phyloP scores from a whole-genome alignment of 2,113 vertebrate species.

The Formicarius rufipectus region DNA sequence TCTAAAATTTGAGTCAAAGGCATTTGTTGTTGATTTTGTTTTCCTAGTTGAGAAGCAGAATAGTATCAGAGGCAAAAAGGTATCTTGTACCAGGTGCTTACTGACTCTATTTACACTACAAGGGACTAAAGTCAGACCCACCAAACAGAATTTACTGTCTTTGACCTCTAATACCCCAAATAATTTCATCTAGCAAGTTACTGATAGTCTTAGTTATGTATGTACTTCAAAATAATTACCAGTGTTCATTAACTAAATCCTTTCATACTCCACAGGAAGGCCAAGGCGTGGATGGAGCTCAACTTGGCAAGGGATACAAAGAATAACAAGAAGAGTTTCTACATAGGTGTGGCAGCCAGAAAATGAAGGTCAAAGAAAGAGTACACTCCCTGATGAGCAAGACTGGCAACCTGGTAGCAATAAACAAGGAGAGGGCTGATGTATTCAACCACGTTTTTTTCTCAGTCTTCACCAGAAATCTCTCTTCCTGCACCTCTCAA shows the following conservation, averaged over 20 bases:
- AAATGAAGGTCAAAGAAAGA: neutral
- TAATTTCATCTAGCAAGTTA: neutral
- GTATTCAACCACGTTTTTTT: neutral
- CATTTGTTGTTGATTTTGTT: neutral
- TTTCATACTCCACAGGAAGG: neutral
- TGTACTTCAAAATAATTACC: neutral
- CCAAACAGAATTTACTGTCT: neutral
- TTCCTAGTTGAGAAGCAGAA: neutral
- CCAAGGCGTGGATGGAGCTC: neutral
- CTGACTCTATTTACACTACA: neutral
- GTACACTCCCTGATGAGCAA: neutral
- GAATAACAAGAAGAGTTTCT: neutral
- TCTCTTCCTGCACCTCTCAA: neutral
- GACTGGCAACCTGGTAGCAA: neutral
- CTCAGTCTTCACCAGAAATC: neutral
- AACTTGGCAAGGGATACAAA: neutral
- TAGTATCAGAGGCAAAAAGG: neutral
- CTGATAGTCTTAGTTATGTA: neutral
- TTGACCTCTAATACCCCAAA: neutral
- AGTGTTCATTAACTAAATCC: neutral
- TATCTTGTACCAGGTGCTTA: neutral
- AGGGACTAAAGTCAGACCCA: neutral
- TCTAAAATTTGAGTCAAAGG: neutral
- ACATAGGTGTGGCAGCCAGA: neutral
- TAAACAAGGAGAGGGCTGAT: too few species aligned